Base-by-base conservation (phyloP, 2,888 invertebrate genomes). In the Anoncus sp. region DNA sequence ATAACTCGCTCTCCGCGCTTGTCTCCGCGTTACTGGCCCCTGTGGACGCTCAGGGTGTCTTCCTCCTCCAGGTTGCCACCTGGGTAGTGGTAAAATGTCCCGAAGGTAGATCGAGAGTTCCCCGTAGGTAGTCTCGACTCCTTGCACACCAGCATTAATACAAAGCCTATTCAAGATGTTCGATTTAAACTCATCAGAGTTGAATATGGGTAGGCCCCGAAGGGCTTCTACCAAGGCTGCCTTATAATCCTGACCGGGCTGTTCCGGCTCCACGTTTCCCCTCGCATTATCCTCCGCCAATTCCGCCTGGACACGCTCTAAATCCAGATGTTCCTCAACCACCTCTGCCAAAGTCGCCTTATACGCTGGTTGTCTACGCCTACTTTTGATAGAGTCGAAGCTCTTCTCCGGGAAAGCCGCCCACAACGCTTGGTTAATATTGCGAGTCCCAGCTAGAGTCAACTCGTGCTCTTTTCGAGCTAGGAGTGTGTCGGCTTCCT, bases 41-140 rank as follows among this genome's bases (percentile, higher is more conserved):
- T 2, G 3, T 22, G 12, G 22, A 14, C 3, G 7, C 3, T 4
- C 1, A 14, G 12, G 24, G 4, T 31, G 40, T 12, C 14, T 9
- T 3, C 10, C 5, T 5, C 20, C 16, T 45, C 5, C 1, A 14
- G 20, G 6, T 16, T 5, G 7, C 20, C 22, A 7, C 16, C 40
- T 20, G 10, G 40, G 10, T 20, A 14, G n/a, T 10, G 59, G 40
- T 3, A 59, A n/a, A 40, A 43, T 40, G n/a, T 40, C 22, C 2
- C 40, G 20, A 1, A 59, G 14, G 59, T 59, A 59, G 14, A 18
- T 35, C 12, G 43, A 59, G 10, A 59, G 20, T 14, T 40, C 35
- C 1, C 12, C 20, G n/a, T 16, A 59, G 1, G 20, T n/a, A 4
- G 16, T 2, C 2, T 59, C 59, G 10, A 18, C 35, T 14, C 24